Evolutionary conservation across 2,113 vertebrate species (phyloP).

Genomic region (Rhinolophus sinicus): DNA sequence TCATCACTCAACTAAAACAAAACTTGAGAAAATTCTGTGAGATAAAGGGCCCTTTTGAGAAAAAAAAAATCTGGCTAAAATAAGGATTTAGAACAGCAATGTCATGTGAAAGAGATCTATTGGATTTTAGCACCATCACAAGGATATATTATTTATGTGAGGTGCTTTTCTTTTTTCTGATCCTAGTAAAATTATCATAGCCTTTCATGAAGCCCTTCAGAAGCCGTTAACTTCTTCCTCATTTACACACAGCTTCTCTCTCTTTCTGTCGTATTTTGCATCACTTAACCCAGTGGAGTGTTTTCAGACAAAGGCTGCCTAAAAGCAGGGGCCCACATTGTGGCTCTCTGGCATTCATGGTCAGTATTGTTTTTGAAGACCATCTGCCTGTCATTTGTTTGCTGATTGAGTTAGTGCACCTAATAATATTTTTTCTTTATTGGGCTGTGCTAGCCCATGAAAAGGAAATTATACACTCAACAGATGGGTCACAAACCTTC

Average conservation of each 20-base stretch:
- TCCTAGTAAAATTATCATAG: constrained; percentile 75
- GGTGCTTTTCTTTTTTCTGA: neutral
- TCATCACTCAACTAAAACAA: constrained; percentile 13
- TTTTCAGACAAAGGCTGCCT: constrained; percentile 77
- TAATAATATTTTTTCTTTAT: constrained; percentile 81
- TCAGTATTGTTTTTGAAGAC: constrained; percentile 78
- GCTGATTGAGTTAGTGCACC: constrained; percentile 82
- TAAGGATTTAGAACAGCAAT: constrained; percentile 44
- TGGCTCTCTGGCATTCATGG: constrained; percentile 65
- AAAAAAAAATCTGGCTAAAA: neutral
- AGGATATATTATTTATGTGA: constrained; percentile 56
- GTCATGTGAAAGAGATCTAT: neutral
- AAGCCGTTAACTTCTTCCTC: constrained; percentile 76
- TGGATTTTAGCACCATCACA: constrained; percentile 22
- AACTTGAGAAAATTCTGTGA: constrained; percentile 48
- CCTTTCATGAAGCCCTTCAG: constrained; percentile 73
- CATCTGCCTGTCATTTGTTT: constrained; percentile 82
- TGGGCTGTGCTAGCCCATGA: constrained; percentile 73
- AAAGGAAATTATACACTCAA: constrained; percentile 81
- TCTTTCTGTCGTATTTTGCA: constrained; percentile 75
- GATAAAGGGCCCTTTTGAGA: neutral
- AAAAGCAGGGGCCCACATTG: constrained; percentile 63
- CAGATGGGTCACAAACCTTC: constrained; percentile 81
- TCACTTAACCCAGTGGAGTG: constrained; percentile 79
- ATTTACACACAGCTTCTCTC: constrained; percentile 77